phyloP scores from a whole-genome alignment of 2,888 invertebrate genomes.

The Tryphoninae sp. region DNA sequence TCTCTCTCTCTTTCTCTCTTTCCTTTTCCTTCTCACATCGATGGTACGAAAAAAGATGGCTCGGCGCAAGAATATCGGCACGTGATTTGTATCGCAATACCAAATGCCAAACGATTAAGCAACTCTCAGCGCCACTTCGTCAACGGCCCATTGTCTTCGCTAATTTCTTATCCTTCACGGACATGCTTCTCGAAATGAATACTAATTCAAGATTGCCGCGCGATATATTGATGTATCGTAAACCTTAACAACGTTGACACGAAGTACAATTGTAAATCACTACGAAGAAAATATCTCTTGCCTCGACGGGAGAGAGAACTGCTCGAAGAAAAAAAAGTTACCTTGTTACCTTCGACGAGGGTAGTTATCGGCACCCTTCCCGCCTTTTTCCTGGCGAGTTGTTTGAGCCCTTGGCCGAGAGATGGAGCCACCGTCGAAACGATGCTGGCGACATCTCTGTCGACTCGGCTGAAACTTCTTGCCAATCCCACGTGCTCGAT shows the following conservation, averaged over 20 bases:
- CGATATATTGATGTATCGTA: slow-evolving; percentile 25
- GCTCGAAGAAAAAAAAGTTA: not conserved
- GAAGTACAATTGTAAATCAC: no score
- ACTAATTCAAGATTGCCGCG: slow-evolving; percentile 40
- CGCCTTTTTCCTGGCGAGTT: slow-evolving; percentile 62
- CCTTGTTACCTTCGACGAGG: slow-evolving; percentile 16
- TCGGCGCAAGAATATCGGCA: slow-evolving; percentile 35
- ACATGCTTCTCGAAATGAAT: slow-evolving; percentile 56
- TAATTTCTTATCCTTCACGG: slow-evolving; percentile 59
- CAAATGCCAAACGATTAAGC: slow-evolving; percentile 49
- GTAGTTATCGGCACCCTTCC: slow-evolving; percentile 47
- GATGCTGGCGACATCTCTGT: slow-evolving; percentile 73
- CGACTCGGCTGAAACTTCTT: slow-evolving; percentile 63
- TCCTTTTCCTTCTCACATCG: slow-evolving; percentile 32
- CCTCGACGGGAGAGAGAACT: no score
- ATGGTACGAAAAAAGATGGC: no score
- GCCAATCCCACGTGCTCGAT: slow-evolving; percentile 71
- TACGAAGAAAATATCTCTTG: no score
- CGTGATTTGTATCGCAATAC: slow-evolving; percentile 54
- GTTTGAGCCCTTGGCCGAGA: slow-evolving; percentile 68
- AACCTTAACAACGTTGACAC: no score
- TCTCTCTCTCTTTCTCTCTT: not conserved
- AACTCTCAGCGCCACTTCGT: slow-evolving; percentile 50
- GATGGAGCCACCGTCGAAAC: slow-evolving; percentile 51
- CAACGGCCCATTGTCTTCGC: slow-evolving; percentile 59